These are phyloP conservation scores for Drosophila miranda DNA, from an alignment of 1,140 invertebrate genomes.

Conservation along the genomic window DNA sequence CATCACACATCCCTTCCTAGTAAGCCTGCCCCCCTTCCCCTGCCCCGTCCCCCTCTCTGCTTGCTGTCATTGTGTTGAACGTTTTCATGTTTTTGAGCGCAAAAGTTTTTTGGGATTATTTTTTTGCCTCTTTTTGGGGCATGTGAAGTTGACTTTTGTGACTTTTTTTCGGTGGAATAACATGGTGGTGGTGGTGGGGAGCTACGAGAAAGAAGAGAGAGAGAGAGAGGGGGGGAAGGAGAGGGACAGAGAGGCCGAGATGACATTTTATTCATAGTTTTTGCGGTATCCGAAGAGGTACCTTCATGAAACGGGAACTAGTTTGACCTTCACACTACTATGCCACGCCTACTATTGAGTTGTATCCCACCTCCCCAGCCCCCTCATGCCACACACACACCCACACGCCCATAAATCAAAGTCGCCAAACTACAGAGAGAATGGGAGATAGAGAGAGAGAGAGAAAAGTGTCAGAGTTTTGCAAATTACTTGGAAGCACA, in stretches of 20 bases:
- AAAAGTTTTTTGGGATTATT: constrained; percentile 78
- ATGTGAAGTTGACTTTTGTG: constrained; percentile 78
- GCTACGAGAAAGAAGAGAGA: too few relatives aligned
- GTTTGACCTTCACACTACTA: constrained; percentile 54
- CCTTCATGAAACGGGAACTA: constrained; percentile 42
- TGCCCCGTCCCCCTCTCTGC: background rate
- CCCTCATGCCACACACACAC: constrained; percentile 14
- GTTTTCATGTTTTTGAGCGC: constrained; percentile 76
- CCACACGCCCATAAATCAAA: constrained; percentile 69
- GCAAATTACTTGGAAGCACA: constrained; percentile 77
- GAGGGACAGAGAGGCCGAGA: too few relatives aligned
- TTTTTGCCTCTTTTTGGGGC: constrained; percentile 73
- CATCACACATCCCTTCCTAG: constrained; percentile 14
- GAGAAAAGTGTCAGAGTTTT: constrained; percentile 72
- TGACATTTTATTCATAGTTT: constrained; percentile 42
- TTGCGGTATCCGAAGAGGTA: constrained; percentile 16
- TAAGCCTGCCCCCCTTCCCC: background rate
- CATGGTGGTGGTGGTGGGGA: constrained; percentile 22
- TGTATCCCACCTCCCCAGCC: constrained; percentile 6
- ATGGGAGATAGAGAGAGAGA: background rate
- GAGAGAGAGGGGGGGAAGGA: too few relatives aligned
- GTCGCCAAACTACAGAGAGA: constrained; percentile 72
- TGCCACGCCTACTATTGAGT: constrained; percentile 41
- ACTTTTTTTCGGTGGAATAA: constrained; percentile 74
- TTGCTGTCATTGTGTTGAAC: constrained; percentile 64